Evolutionary conservation across 2,113 vertebrate genomes (phyloP), one percentile per base, ranked within the genome.

Genomic region (Larimichthys crocea): DNA sequence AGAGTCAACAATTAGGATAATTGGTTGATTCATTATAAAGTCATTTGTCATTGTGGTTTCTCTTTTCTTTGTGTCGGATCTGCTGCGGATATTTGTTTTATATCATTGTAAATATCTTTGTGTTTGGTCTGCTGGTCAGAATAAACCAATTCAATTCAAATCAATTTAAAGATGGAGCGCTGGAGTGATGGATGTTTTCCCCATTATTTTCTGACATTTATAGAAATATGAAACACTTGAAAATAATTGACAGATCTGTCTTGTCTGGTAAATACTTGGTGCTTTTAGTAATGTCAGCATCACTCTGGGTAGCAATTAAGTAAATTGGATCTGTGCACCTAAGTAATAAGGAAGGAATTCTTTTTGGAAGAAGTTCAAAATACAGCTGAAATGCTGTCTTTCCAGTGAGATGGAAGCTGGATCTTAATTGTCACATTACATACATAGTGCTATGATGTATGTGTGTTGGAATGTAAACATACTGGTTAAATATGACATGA

Each of bases 391-490:
- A 42, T 62, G 12, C 35, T 35, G 8, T 57, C 22, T 49, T 79
- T 65, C 5, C 3, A 15, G 12, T 83, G 15, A 71, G 50, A 48
- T 40, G 3, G 8, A 20, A 42, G 60, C 12, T 16, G 11, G 1
- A 11, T 66, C 20, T 56, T 3, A 35, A 10, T 16, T 46, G 0
- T 61, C 14, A 57, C 53, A 9, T 46, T 50, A 31, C 20, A 50
- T 31, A 19, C 63, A n/a, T 29, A 9, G 9, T 53, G 15, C 26
- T 24, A 1, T 8, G 5, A 14, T 61, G n/a, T 24, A 4, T 48
- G 49, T 6, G 4, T 42, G 49, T 6, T 49, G 68, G 64, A 88
- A 74, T 90, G 72, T 46, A 22, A 46, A 26, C 50, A 19, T 20
- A 44, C 81, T 35, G 44, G 76, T 78, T 80, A 52, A 20, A 9